Evolutionary conservation across 2,888 invertebrate genomes (phyloP).

Genomic region (Scrobipalpa atriplicella): DNA sequence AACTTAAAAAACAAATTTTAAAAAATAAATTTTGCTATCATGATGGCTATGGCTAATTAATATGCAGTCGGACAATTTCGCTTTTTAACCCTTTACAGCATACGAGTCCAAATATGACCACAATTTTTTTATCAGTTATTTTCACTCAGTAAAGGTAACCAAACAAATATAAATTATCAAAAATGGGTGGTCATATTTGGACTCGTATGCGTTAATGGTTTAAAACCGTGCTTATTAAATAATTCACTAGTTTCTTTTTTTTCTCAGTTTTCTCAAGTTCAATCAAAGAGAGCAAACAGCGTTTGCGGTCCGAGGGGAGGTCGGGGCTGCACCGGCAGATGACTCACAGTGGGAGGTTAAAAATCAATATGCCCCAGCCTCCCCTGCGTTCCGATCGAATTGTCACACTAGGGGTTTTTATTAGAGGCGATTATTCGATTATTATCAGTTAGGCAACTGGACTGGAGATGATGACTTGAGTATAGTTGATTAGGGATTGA

Average conservation of each 20-base stretch:
- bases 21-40: too few relatives aligned
- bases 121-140: too few relatives aligned
- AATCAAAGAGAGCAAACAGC: slow-evolving; percentile 74
- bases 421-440: slow-evolving; percentile 27
- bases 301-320: slow-evolving; percentile 43
- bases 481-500: not conserved
- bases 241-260: slow-evolving; percentile 5
- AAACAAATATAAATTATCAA: too few relatives aligned
- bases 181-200: too few relatives aligned
- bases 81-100: too few relatives aligned
- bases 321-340: slow-evolving; percentile 54
- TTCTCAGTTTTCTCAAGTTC: slow-evolving; percentile 65
- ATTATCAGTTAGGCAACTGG: slow-evolving; percentile 4
- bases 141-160: too few relatives aligned
- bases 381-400: slow-evolving; percentile 35
- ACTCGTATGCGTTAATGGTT: too few relatives aligned
- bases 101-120: too few relatives aligned
- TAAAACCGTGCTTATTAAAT: not conserved
- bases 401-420: slow-evolving; percentile 26
- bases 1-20: too few relatives aligned
- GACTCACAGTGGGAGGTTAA: slow-evolving; percentile 71
- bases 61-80: not conserved
- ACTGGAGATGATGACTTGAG: slow-evolving; percentile 27
- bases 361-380: slow-evolving; percentile 70
- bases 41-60: too few relatives aligned